Evolutionary conservation across 2,113 vertebrate species (phyloP).

Genomic region (Electrona antarctica): DNA sequence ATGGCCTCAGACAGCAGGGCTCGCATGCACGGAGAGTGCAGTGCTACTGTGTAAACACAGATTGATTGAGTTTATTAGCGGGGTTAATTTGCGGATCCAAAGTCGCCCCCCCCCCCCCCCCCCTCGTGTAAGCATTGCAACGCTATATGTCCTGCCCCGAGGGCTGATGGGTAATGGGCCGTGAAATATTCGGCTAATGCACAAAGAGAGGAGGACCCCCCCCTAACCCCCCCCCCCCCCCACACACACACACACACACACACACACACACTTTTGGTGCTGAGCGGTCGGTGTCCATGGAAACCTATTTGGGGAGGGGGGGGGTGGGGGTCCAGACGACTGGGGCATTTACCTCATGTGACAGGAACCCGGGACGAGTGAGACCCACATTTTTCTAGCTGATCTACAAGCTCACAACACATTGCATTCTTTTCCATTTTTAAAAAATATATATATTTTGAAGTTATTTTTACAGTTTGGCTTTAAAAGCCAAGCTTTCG

Average conservation of each 20-base stretch:
- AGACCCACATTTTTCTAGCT: too few species aligned
- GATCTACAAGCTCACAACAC: too few species aligned
- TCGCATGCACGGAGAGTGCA: not conserved
- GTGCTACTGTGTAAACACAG: conserved; percentile 16
- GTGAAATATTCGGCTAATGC: conserved; percentile 59
- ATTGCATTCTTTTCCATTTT: too few species aligned
- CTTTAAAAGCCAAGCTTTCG: too few species aligned
- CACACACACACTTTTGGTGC: too few species aligned
- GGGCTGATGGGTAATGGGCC: conserved; percentile 54
- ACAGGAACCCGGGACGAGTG: not conserved
- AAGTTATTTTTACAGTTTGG: too few species aligned
- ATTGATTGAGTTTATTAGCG: conserved; percentile 50
- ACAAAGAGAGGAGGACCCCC: conserved; percentile 30
- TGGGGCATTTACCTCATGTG: conserved; percentile 28
- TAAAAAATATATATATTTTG: too few species aligned
- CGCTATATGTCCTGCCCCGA: conserved; percentile 23
- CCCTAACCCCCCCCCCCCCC: too few species aligned
- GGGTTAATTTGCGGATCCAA: conserved; percentile 10
- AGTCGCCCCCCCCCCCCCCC: too few species aligned
- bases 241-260: too few species aligned
- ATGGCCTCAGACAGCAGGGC: too few species aligned
- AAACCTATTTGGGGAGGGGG: conserved; percentile 15
- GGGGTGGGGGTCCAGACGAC: not conserved
- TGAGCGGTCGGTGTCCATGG: conserved; percentile 26
- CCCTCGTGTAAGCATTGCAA: conserved; percentile 28